Evolutionary conservation across 2,797 vertebrate species (phyloP), one percentile per base, ranked within the genome.

Genomic region (Ambastaia sidthimunki): DNA sequence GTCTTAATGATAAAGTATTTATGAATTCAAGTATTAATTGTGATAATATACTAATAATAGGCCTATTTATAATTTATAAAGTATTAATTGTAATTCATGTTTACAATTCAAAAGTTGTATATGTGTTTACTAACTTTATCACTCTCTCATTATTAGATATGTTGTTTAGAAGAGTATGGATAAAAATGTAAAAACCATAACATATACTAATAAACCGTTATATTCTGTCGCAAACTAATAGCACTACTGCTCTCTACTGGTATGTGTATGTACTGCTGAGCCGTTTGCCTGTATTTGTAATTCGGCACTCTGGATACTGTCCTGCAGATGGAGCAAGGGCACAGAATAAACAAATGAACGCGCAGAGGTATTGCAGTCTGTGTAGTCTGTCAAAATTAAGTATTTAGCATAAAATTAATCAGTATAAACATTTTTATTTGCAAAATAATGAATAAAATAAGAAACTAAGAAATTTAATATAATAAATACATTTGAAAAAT

Each of bases 241-340:
- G 6, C 19, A 47, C 25, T 7, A 19, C 23, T 63, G 55, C 16
- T 7, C 9, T 60, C 19, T 47, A 12, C 15, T 25, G 21, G 15
- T 47, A 4, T 7, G 12, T 25, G 13, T 28, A 9, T 28, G 60
- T 34, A 62, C 25, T 62, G 15, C 60, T 10, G 12, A 25, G n/a
- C 34, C 28, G 11, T 3, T 66, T 2, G 19, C 31, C 25, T 16
- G 18, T 52, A 25, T 28, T 19, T 41, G 9, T 5, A 57, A 5
- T 12, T 16, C 31, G 25, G 68, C 4, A 44, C 7, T 52, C 15
- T 25, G 7, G 0, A 34, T 41, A 25, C 2, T 65, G 68, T 54
- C 59, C 69, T 65, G 68, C 47, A 78, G 76, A 71, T 63, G 69
- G 12, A 19, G 48, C 31, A 18, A 44, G 11, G 47, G 11, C 28